These are phyloP conservation scores for Gopherus flavomarginatus DNA, from an alignment of 2,113 vertebrate species.

Conservation along the genomic window DNA sequence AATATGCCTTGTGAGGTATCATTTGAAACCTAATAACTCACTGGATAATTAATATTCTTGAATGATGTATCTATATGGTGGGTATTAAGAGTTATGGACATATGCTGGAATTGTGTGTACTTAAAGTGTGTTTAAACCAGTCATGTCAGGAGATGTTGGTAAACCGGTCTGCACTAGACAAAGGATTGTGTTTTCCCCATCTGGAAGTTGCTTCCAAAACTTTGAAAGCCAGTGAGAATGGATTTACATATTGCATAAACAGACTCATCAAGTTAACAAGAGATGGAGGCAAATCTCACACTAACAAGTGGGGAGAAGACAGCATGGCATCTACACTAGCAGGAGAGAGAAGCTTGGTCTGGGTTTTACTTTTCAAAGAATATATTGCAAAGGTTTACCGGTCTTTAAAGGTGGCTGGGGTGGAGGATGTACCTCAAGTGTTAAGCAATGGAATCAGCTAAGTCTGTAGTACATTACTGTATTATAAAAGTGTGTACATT, in stretches of 20 bases:
- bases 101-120: neutral
- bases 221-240: neutral
- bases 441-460: neutral
- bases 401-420: neutral
- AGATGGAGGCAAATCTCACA: neutral
- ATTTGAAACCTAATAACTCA: neutral
- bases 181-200: neutral
- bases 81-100: neutral
- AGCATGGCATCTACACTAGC: neutral
- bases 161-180: neutral
- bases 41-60: too few species aligned
- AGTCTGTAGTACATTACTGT: too few species aligned
- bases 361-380: too few species aligned
- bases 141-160: neutral
- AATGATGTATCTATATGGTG: neutral
- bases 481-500: too few species aligned
- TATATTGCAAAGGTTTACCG: too few species aligned
- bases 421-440: neutral
- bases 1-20: neutral
- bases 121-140: neutral
- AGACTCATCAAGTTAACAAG: neutral
- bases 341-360: neutral
- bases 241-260: neutral
- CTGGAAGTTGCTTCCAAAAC: neutral
- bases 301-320: neutral